A percentile compares a stretch with the other conserved stretches of the same genome.
Conservation (phyloP, 2,113 vertebrate species). For the Loxodonta africana region DNA sequence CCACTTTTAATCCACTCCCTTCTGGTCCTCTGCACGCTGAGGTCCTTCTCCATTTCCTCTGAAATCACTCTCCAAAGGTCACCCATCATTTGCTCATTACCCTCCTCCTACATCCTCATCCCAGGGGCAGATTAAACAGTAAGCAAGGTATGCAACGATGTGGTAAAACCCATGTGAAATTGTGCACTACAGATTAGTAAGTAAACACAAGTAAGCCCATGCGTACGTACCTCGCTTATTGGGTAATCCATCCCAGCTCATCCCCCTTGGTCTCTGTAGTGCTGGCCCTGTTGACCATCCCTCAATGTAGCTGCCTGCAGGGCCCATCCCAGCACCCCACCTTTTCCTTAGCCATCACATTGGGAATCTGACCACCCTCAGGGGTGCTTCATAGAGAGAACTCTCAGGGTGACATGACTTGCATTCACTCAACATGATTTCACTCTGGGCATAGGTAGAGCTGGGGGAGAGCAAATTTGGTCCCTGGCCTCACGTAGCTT, state of each 20-base stretch:
- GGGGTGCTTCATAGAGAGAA: not conserved
- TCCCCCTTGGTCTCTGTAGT: not conserved
- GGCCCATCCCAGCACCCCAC: not conserved
- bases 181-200: too few species aligned
- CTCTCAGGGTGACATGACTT: not conserved
- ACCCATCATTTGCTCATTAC: too few species aligned
- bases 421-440: not conserved
- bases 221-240: too few species aligned
- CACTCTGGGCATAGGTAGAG: rapidly evolving
- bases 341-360: not conserved
- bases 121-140: too few species aligned
- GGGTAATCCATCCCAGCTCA: too few species aligned
- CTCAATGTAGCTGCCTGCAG: not conserved
- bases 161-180: too few species aligned
- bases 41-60: rapidly evolving
- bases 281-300: not conserved
- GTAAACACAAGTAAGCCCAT: too few species aligned
- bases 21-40: not conserved
- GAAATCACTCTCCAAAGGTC: not conserved
- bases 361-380: rapidly evolving
- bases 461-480: rapidly evolving
- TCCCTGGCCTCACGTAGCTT: not conserved
- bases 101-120: not conserved
- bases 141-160: too few species aligned
- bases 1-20: not conserved